Evolutionary conservation across 2,113 vertebrate species (phyloP).

Genomic region (Gobius niger): DNA sequence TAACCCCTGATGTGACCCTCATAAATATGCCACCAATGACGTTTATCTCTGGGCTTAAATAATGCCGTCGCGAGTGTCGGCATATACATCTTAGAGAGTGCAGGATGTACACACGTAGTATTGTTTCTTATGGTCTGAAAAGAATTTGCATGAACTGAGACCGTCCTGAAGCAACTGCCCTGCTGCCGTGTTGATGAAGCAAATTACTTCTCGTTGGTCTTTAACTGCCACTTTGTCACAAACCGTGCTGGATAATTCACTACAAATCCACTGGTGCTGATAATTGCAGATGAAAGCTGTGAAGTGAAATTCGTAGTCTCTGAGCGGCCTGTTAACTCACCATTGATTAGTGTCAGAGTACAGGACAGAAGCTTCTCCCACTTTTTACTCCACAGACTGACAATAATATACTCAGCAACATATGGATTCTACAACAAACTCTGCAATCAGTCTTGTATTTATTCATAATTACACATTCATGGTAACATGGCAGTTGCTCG

Average conservation of each 20-base stretch:
- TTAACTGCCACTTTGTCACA: slow-evolving; percentile 44
- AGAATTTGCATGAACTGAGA: slow-evolving; percentile 13
- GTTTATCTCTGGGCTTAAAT: slow-evolving; percentile 61
- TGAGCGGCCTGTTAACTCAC: slow-evolving; percentile 31
- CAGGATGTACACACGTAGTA: slow-evolving; percentile 44
- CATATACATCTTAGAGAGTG: slow-evolving; percentile 42
- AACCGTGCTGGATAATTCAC: slow-evolving; percentile 37
- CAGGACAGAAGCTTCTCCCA: slow-evolving; percentile 8
- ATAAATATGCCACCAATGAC: slow-evolving; percentile 62
- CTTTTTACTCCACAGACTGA: not conserved
- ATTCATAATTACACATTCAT: too few species aligned
- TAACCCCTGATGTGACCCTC: slow-evolving; percentile 67
- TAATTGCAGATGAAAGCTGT: slow-evolving; percentile 26
- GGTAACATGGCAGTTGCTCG: too few species aligned
- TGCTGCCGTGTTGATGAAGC: slow-evolving; percentile 17
- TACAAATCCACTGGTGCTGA: slow-evolving; percentile 21
- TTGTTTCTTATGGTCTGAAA: slow-evolving; percentile 12
- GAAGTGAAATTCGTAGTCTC: slow-evolving; percentile 32
- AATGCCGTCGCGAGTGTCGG: slow-evolving; percentile 45
- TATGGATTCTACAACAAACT: not conserved
- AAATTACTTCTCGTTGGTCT: slow-evolving; percentile 33
- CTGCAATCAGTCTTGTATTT: too few species aligned
- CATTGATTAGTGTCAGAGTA: slow-evolving; percentile 37
- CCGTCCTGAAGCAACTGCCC: slow-evolving; percentile 6
- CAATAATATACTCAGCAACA: slow-evolving; percentile 3